A percentile compares a stretch with the other conserved stretches of the same genome.
Conservation (phyloP, 2,888 invertebrate species). For the Neoitamus cyanurus region DNA sequence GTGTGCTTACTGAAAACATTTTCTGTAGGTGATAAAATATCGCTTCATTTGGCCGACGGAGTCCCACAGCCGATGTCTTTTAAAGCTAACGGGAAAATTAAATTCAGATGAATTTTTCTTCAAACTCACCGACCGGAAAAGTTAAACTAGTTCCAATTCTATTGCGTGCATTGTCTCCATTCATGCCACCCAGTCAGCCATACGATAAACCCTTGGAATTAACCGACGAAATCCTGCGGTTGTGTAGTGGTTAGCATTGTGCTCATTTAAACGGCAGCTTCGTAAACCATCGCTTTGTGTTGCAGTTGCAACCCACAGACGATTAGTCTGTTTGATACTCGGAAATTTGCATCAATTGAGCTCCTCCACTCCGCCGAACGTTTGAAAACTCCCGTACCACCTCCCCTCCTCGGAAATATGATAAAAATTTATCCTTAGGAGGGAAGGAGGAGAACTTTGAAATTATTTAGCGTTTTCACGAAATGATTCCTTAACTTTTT, state of each 20-base stretch:
- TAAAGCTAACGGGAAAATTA: background rate
- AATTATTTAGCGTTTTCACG: too few species aligned
- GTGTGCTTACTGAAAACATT: background rate
- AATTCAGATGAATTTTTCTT: too few species aligned
- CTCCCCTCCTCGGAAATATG: too few species aligned
- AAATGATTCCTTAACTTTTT: too few species aligned
- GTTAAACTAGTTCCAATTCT: background rate
- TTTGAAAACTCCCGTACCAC: too few species aligned
- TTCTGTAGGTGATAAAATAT: background rate
- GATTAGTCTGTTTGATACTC: background rate
- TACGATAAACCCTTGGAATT: background rate
- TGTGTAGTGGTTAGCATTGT: background rate
- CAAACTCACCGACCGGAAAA: too few species aligned
- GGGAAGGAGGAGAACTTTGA: too few species aligned
- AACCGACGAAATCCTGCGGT: background rate
- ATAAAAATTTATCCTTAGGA: too few species aligned
- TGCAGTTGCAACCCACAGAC: background rate
- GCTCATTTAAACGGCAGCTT: background rate
- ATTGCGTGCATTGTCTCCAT: background rate
- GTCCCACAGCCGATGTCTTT: too few species aligned
- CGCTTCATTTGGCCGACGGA: background rate
- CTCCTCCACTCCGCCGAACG: too few species aligned
- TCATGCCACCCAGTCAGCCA: background rate
- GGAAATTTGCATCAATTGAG: background rate
- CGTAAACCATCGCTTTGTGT: background rate